Evolutionary conservation across 1,140 invertebrate species (phyloP).

Genomic region (Heterodera schachtii): DNA sequence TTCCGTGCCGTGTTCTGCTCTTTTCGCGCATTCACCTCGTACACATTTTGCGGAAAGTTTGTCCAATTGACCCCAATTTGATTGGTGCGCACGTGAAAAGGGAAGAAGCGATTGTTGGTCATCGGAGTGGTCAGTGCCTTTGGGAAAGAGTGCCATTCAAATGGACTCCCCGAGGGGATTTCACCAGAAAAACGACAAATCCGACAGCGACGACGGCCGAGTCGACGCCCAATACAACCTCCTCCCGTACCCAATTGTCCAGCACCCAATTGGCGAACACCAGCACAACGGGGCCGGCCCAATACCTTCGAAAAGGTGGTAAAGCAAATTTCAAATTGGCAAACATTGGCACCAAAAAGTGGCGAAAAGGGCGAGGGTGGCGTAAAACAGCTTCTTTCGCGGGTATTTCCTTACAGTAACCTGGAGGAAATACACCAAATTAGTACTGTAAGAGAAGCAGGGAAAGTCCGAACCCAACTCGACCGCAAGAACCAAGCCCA

Average conservation of each 20-base stretch:
- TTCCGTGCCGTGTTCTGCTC: too few relatives aligned
- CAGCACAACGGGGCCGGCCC: constrained; percentile 78
- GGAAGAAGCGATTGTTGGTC: constrained; percentile 78
- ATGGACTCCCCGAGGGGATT: neutral
- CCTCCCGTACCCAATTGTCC: constrained; percentile 86
- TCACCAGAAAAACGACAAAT: constrained; percentile 79
- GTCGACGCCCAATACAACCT: constrained; percentile 79
- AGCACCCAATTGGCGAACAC: constrained; percentile 80
- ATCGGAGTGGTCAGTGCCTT: constrained; percentile 79
- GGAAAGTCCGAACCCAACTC: constrained; percentile 67
- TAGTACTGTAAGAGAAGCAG: neutral
- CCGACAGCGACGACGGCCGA: constrained; percentile 77
- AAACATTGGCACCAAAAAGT: constrained; percentile 74
- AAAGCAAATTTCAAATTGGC: constrained; percentile 15
- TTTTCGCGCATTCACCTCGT: constrained; percentile 31
- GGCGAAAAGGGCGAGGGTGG: constrained; percentile 78
- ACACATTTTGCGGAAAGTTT: constrained; percentile 51
- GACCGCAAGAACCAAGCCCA: constrained; percentile 84
- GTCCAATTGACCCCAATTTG: constrained; percentile 69
- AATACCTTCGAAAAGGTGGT: constrained; percentile 70
- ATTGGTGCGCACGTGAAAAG: constrained; percentile 81
- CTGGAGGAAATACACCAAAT: neutral
- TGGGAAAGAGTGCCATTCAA: constrained; percentile 55
- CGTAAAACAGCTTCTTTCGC: constrained; percentile 75
- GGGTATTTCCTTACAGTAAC: constrained; percentile 71